A percentile compares a stretch with the other conserved stretches of the same genome.
Conservation (phyloP, 2,888 invertebrate species). For the Oxystoma pomonae region DNA sequence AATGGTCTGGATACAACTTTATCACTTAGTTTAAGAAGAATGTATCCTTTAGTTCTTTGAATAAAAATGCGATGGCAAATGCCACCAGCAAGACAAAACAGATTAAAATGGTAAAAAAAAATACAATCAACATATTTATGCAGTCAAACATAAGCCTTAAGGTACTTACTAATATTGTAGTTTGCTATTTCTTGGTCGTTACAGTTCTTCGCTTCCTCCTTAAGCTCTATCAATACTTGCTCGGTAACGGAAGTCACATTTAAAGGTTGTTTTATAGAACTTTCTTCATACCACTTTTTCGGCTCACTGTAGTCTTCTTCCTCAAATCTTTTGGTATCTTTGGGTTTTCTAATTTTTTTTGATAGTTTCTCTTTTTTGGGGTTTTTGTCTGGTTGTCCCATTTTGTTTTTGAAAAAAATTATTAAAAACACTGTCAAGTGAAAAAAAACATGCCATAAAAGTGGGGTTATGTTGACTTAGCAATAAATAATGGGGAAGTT, state of each 20-base stretch:
- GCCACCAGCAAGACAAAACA: too few relatives aligned
- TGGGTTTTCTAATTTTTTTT: neutral
- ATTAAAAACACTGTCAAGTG: neutral
- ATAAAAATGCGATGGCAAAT: too few relatives aligned
- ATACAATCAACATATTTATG: too few relatives aligned
- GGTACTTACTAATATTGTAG: conserved; percentile 56
- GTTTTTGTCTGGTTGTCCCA: neutral
- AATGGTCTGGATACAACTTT: too few relatives aligned
- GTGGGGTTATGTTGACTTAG: too few relatives aligned
- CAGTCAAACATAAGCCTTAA: too few relatives aligned
- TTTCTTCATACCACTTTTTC: neutral
- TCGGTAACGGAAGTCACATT: conserved; percentile 48
- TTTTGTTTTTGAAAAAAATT: neutral
- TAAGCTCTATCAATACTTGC: conserved; percentile 56
- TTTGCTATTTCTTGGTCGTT: conserved; percentile 58
- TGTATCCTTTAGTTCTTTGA: too few relatives aligned
- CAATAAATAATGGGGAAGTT: too few relatives aligned
- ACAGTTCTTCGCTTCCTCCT: conserved; percentile 63
- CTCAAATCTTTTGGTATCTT: neutral
- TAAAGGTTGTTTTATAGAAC: conserved; percentile 38
- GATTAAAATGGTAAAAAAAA: too few relatives aligned
- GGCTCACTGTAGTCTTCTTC: neutral
- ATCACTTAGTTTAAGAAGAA: too few relatives aligned
- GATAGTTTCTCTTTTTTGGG: neutral
- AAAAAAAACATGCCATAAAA: neutral